A percentile compares a stretch with the other conserved stretches of the same genome.
These are phyloP conservation scores for Peromyscus leucopus DNA, from an alignment of 2,113 vertebrate species.

Conservation along the genomic window DNA sequence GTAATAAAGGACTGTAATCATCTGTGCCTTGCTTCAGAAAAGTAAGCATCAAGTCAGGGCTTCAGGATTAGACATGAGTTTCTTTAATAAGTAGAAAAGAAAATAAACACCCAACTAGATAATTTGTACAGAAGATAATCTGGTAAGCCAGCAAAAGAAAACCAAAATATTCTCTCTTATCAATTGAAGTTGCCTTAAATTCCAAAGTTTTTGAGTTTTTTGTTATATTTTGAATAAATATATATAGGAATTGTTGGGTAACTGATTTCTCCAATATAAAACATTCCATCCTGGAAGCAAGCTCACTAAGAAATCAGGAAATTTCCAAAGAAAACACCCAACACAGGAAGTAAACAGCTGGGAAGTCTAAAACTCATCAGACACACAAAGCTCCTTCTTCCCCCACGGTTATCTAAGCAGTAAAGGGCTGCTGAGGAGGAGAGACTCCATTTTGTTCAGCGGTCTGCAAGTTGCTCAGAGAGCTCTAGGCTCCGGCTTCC, in stretches of 20 bases:
- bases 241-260: background rate
- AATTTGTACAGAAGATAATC: constrained; percentile 33
- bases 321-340: no score
- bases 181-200: constrained; percentile 7
- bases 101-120: background rate
- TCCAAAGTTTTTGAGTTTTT: background rate
- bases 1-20: constrained; percentile 71
- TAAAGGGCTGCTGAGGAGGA: no score
- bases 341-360: background rate
- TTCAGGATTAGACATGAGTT: constrained; percentile 24
- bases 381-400: background rate
- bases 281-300: background rate
- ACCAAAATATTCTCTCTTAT: background rate
- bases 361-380: background rate
- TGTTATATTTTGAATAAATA: background rate
- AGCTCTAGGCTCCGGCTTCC: no score
- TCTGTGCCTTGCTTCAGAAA: constrained; percentile 71
- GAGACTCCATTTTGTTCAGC: background rate
- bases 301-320: background rate
- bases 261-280: background rate
- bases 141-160: background rate
- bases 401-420: background rate
- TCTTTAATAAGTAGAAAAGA: constrained; percentile 51
- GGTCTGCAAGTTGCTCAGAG: background rate
- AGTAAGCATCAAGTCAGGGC: constrained; percentile 71